These are phyloP conservation scores for Papilio helenus DNA, from an alignment of 1,140 invertebrate genomes.

Conservation along the genomic window DNA sequence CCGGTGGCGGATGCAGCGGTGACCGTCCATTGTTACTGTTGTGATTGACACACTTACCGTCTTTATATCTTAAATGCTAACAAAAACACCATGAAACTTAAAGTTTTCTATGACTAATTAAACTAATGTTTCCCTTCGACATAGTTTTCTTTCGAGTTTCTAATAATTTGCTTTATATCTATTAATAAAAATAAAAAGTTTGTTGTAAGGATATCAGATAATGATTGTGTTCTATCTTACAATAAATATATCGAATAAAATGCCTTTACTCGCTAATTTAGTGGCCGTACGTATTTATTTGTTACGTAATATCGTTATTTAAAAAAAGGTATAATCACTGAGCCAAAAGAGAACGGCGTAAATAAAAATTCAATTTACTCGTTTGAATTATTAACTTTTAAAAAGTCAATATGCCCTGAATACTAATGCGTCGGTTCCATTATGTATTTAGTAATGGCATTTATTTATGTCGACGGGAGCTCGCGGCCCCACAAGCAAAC, in stretches of 20 bases:
- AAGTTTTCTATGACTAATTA: neutral
- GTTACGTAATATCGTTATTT: neutral
- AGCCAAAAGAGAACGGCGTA: neutral
- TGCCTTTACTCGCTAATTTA: neutral
- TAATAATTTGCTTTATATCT: too few species aligned
- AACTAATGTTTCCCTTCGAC: too few species aligned
- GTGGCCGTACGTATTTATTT: neutral
- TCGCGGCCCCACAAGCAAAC: neutral
- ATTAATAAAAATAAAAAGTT: too few species aligned
- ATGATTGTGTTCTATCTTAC: too few species aligned
- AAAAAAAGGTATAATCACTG: neutral
- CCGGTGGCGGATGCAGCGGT: constrained; percentile 61
- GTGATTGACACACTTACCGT: constrained; percentile 69
- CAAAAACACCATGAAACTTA: neutral
- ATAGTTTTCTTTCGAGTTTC: too few species aligned
- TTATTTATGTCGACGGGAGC: neutral
- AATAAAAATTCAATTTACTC: neutral
- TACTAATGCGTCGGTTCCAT: constrained; percentile 11
- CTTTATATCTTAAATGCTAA: neutral
- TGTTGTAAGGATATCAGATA: too few species aligned
- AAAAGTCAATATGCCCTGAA: neutral
- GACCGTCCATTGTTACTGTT: constrained; percentile 65
- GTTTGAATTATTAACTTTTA: constrained; percentile 16
- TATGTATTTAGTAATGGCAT: neutral
- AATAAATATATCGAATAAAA: too few species aligned